These are phyloP conservation scores for Mayetiola destructor DNA, from an alignment of 2,888 invertebrate species.

Conservation along the genomic window DNA sequence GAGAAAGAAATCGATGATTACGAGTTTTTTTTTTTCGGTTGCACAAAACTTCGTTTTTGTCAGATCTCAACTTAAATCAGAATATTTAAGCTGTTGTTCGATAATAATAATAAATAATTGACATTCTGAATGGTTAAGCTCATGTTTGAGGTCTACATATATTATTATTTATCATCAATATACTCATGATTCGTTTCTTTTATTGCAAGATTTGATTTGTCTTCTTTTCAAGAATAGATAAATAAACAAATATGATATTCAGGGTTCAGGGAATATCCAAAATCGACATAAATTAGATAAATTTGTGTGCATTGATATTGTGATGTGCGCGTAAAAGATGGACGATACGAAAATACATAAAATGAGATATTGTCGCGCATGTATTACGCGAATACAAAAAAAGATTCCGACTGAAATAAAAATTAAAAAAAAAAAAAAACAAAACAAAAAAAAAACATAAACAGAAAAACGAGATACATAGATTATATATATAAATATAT, in stretches of 20 bases:
- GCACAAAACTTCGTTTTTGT: too few species aligned
- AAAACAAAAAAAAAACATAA: background rate
- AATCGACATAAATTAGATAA: conserved; percentile 2
- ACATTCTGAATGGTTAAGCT: too few species aligned
- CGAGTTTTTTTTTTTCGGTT: too few species aligned
- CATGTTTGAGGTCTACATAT: too few species aligned
- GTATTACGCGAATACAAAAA: conserved; percentile 8
- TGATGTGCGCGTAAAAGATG: background rate
- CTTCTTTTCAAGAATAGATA: too few species aligned
- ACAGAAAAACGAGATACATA: background rate
- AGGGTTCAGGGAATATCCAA: background rate
- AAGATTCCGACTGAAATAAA: conserved; percentile 1
- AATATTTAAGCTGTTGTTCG: too few species aligned
- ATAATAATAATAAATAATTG: too few species aligned
- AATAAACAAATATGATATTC: background rate
- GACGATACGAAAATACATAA: background rate
- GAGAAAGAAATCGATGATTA: too few species aligned
- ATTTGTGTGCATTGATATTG: conserved; percentile 2
- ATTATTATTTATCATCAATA: too few species aligned
- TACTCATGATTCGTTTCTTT: too few species aligned
- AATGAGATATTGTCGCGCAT: conserved; percentile 2
- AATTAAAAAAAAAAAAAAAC: background rate
- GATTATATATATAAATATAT: conserved; percentile 1
- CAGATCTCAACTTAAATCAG: too few species aligned
- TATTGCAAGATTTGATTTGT: too few species aligned